Base-by-base conservation (phyloP, 1,140 invertebrate species). In the Heterodera schachtii region DNA sequence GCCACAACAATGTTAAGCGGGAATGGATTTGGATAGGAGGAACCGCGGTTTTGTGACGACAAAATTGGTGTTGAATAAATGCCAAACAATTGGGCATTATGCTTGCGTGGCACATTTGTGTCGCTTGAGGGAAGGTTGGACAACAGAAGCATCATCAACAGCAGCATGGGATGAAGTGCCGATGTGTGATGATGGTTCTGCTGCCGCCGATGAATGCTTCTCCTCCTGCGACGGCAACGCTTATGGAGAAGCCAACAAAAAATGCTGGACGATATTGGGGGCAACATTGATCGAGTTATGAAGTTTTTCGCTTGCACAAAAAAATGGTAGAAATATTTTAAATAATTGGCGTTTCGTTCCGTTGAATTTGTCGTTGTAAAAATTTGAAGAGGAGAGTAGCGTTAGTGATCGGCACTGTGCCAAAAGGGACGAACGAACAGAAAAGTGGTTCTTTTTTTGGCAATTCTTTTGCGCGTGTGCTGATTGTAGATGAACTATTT, bases 1-100 rank as follows among this genome's bases (percentile, higher is more conserved):
- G 86, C 89, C 9, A 89, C 89, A 13, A 89, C 88, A 67, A 89
- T 90, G 71, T 90, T 76, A 21, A 89, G 57, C 4, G 88, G 88
- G 47, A 88, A 49, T 13, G 69, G 78, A 21, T 75, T 60, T 9
- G 79, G 47, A 31, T 84, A 82, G 81, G 66, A 84, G n/a, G n/a
- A n/a, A n/a, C n/a, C n/a, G 21, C 52, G 81, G 31, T 4, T 44
- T 46, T 66, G 81, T 4, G 57, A 60, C 19, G 21, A 46, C 47
- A 44, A 44, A 46, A 46, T 71, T 46, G 31, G 69, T 3, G 31
- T 71, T 1, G 69, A 71, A 64, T 78, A 78, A 46, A 70, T 57
- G 49, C 74, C 49, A 75, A 66, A 75, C 41, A 49, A 5, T 11
- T 44, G 9, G 43, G 4, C 4, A 6, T 7, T 19, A 47, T 75